Evolutionary conservation across 2,888 invertebrate genomes (phyloP).

Genomic region (Bimastos eiseni): DNA sequence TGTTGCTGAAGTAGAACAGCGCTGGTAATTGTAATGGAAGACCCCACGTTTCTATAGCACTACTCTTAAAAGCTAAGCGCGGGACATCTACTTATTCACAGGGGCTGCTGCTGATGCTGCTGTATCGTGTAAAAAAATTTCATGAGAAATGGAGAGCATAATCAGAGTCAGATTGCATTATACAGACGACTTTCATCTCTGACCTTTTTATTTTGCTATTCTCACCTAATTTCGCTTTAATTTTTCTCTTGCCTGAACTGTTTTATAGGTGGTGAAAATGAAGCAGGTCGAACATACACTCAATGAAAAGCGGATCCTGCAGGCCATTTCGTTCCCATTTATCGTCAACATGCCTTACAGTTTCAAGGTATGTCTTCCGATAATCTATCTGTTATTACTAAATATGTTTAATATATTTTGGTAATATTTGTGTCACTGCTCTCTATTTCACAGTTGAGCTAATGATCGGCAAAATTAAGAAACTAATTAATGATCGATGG

Average conservation of each 20-base stretch:
- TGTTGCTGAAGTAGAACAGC: background rate
- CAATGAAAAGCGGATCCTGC: slow-evolving; percentile 98
- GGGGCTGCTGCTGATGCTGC: too few relatives aligned
- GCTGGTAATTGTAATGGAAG: background rate
- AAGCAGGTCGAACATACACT: slow-evolving; percentile 99
- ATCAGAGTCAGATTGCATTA: too few relatives aligned
- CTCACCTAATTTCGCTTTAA: background rate
- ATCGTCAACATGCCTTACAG: slow-evolving; percentile 70
- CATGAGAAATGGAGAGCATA: too few relatives aligned
- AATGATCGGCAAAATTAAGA: background rate
- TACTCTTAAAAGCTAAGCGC: too few relatives aligned
- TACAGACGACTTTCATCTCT: background rate
- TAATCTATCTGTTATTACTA: background rate
- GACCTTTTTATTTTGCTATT: background rate
- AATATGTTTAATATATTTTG: background rate
- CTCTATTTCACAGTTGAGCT: background rate
- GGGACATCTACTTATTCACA: too few relatives aligned
- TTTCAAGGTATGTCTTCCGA: slow-evolving; percentile 41
- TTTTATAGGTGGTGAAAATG: slow-evolving; percentile 81
- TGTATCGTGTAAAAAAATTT: too few relatives aligned
- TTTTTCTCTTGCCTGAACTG: background rate
- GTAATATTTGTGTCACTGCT: background rate
- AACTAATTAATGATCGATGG: background rate
- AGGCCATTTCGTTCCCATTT: slow-evolving; percentile 98
- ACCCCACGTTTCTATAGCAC: too few relatives aligned